Evolutionary conservation across 1,140 invertebrate species (phyloP), one percentile per base, ranked within the genome.

Genomic region (Streblospio benedicti): DNA sequence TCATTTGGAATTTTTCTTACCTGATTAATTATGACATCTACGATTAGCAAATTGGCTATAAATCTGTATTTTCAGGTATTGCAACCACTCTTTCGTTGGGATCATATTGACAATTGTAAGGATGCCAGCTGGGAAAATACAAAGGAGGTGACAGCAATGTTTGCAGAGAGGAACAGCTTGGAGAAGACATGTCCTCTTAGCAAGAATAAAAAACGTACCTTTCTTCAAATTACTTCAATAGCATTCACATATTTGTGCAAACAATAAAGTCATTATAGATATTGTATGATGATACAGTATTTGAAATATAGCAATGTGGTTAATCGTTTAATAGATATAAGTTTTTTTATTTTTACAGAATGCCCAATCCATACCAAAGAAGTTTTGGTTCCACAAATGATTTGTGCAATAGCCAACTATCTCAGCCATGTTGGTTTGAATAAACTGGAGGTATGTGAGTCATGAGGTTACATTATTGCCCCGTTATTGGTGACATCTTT

Each of bases 91-190:
- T 53, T 14, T n/a, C 25, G 18, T 2, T 53, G 51, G 51, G n/a
- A n/a, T n/a, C n/a, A n/a, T n/a, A 9, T 32, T 32, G 23, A 53
- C 23, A 32, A 53, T 28, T 47, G 45, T 47, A 27, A 23, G 14
- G 12, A 14, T 14, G 33, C 20, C 28, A 20, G 18, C 18, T 53
- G 51, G 51, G 14, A 30, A 27, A 23, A 53, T n/a, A 20, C 25
- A 20, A 28, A 20, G 28, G 51, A 53, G 3, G 33, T 53, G 9
- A 53, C 51, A 20, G 51, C 51, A 32, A 53, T 32, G n/a, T 53
- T 53, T 53, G 31, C 25, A 12, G 51, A 53, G 9, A 23, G 9
- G 2, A 2, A 20, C 9, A 30, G 28, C 20, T 18, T 53, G 6
- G 51, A 53, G 25, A 27, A 53, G 25, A 53, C 31, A 18, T 53